Percentiles rank a stretch among this genome's conserved stretches.
These are phyloP conservation scores for Polypedilum vanderplanki DNA, from an alignment of 1,140 invertebrate species.

Conservation along the genomic window DNA sequence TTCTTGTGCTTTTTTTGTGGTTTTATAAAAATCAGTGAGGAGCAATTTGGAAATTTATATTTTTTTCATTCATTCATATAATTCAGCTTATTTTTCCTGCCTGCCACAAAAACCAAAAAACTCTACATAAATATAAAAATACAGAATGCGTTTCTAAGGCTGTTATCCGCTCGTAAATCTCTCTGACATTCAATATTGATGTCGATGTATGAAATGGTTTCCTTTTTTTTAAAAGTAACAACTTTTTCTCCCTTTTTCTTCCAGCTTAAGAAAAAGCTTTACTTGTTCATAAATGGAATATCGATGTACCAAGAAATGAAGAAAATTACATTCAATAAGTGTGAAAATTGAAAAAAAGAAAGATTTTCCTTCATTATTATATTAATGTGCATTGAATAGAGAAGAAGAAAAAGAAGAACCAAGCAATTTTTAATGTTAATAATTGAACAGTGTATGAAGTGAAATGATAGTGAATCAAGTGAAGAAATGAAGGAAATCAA, in stretches of 20 bases:
- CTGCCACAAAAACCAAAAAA: no score
- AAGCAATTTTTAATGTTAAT: background rate
- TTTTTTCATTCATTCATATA: background rate
- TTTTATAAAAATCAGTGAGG: background rate
- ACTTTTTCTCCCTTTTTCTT: background rate
- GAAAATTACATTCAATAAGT: background rate
- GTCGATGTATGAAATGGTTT: background rate
- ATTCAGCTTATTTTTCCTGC: no score
- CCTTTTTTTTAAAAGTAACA: background rate
- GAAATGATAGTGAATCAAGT: background rate
- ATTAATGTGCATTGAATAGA: background rate
- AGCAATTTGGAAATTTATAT: background rate
- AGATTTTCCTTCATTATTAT: background rate
- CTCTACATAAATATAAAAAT: background rate
- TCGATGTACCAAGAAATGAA: background rate
- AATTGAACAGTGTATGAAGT: conserved; percentile 21
- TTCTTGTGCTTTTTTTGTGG: background rate
- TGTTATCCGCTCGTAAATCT: conserved; percentile 2
- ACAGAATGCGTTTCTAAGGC: conserved; percentile 9
- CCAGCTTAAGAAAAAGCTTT: no score
- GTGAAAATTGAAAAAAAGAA: conserved; percentile 6
- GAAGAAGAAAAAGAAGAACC: background rate
- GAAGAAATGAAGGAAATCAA: background rate
- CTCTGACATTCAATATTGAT: conserved; percentile 27
- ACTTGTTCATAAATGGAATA: conserved; percentile 14